These are phyloP conservation scores for Clarias macrocephalus DNA, from an alignment of 2,113 vertebrate genomes.

Conservation along the genomic window DNA sequence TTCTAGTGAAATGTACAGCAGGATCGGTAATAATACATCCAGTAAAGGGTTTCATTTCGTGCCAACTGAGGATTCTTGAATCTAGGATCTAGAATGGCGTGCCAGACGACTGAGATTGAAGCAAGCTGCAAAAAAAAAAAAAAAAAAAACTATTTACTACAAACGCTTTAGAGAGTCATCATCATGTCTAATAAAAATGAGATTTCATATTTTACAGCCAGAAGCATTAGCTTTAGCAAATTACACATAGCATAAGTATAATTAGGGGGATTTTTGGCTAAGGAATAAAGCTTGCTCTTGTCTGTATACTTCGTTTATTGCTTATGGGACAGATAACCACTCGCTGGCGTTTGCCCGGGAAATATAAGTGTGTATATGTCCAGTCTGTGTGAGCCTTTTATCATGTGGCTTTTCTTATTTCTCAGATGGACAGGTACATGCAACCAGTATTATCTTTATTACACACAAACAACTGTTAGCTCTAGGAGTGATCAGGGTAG, in stretches of 20 bases:
- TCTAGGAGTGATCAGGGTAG: not conserved
- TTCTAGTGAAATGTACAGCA: not conserved
- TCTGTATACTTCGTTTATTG: conserved; percentile 15
- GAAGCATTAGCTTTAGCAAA: not conserved
- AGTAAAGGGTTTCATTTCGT: conserved; percentile 2
- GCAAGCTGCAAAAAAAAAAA: conserved; percentile 13
- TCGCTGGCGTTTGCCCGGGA: not conserved
- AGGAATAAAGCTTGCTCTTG: not conserved
- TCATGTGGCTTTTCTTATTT: not conserved
- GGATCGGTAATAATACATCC: not conserved
- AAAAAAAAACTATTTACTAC: conserved; percentile 5
- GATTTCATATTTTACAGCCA: not conserved
- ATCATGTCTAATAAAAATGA: not conserved
- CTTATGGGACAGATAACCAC: conserved; percentile 26
- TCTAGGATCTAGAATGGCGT: not conserved
- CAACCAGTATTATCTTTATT: not conserved
- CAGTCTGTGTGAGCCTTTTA: not conserved
- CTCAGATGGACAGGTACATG: not conserved
- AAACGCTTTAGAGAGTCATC: not conserved
- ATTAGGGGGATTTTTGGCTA: not conserved
- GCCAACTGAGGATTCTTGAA: not conserved
- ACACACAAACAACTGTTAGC: not conserved
- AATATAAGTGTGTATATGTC: not conserved
- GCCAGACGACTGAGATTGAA: conserved; percentile 2
- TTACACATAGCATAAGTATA: not conserved